phyloP scores from a whole-genome alignment of 2,888 invertebrate species.

The Autographa pulchrina region DNA sequence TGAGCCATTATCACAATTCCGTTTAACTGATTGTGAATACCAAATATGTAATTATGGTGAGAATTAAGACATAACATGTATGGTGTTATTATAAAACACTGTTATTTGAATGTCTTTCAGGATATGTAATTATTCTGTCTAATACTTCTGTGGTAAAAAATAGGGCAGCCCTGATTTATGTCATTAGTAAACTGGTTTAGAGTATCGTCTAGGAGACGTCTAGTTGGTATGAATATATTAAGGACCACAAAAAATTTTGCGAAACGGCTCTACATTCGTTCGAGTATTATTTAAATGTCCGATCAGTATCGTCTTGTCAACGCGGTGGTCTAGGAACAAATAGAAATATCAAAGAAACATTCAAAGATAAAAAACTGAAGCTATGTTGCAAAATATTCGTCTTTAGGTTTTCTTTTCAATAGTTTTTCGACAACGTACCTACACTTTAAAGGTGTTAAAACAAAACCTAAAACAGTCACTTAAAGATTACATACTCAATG shows the following conservation, averaged over 20 bases:
- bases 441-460: no score
- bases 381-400: background rate
- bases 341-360: background rate
- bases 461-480: no score
- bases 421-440: no score
- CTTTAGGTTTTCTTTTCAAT: background rate
- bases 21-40: conserved; percentile 69
- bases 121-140: conserved; percentile 67
- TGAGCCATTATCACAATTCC: conserved; percentile 80
- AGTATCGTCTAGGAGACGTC: conserved; percentile 61
- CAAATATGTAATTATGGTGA: conserved; percentile 75
- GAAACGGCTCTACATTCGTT: background rate
- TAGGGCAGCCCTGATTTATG: conserved; percentile 68
- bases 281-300: background rate
- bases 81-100: conserved; percentile 52
- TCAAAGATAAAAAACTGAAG: background rate
- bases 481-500: no score
- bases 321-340: background rate
- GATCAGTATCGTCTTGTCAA: background rate
- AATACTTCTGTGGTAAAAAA: conserved; percentile 56
- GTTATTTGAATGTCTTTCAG: conserved; percentile 44
- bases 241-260: conserved; percentile 52
- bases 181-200: conserved; percentile 49
- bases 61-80: conserved; percentile 46
- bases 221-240: conserved; percentile 63